These are phyloP conservation scores for Chironomus striatipennis DNA, from an alignment of 1,140 invertebrate species.

Conservation along the genomic window DNA sequence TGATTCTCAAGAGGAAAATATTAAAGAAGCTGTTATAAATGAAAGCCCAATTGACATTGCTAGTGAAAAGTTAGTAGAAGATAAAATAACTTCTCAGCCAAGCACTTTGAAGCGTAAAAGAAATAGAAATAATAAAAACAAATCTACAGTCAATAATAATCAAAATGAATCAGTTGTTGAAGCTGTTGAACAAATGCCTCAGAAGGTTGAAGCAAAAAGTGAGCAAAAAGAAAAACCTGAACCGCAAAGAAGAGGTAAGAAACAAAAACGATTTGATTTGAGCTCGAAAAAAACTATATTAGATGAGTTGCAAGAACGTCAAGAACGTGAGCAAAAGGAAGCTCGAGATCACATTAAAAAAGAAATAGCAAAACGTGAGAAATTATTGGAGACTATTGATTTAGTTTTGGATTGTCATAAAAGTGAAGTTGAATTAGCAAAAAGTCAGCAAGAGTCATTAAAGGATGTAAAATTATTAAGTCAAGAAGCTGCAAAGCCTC, in stretches of 20 bases:
- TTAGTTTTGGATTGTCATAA: neutral
- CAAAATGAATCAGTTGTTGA: neutral
- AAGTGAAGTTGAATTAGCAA: neutral
- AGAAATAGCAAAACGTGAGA: slow-evolving; percentile 17
- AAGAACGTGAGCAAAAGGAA: slow-evolving; percentile 6
- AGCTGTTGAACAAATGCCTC: neutral
- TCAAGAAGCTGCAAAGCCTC: neutral
- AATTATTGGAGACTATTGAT: neutral
- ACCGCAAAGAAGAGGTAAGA: neutral
- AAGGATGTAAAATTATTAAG: neutral
- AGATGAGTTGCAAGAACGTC: neutral
- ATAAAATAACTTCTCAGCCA: neutral
- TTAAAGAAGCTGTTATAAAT: neutral
- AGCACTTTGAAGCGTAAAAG: neutral
- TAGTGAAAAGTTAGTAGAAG: neutral
- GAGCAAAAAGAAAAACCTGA: neutral
- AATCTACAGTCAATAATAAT: neutral
- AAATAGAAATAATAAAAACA: neutral
- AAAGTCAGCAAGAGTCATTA: neutral
- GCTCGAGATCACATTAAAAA: neutral
- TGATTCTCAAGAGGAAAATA: neutral
- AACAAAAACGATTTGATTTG: neutral
- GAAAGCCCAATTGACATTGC: no score
- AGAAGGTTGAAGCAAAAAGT: neutral
- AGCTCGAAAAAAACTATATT: neutral